Evolutionary conservation across 64 coral and sea anemone genomes (phyloP), one percentile per base, ranked within the genome.

Genomic region (Dendronephthya gigantea): DNA sequence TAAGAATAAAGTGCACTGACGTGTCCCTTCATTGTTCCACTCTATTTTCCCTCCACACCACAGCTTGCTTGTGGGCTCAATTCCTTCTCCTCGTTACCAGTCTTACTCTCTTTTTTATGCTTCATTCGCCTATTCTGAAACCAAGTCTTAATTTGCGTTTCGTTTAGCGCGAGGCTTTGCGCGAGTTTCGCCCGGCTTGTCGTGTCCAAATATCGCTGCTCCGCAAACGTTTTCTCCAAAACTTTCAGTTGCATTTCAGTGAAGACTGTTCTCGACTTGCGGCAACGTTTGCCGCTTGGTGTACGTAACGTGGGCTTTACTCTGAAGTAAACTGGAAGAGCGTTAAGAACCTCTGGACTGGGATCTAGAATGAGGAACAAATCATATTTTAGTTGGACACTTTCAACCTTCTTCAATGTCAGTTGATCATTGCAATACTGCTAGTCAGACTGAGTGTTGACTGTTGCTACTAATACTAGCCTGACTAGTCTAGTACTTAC

Each of bases 211-310:
- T 79, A 79, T 4, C 72, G 72, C 36, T 79, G 72, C 22, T 79
- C 72, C 9, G 27, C 6, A 22, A 79, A 79, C 25, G 28, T 79
- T 15, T 35, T 79, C 32, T 79, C 72, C 2, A 79, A 29, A 79
- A 79, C 72, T 79, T 79, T 79, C n/a, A 79, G 72, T 79, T 79
- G 72, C 72, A 79, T 79, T 34, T 79, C 72, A 0, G 72, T 37
- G 37, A 79, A 79, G 15, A 79, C 72, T 79, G 72, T 79, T 19
- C 72, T 79, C 22, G 72, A 79, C 72, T 79, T 79, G 2, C 72
- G 72, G 36, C 72, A 79, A 39, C 72, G 72, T 79, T 29, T 34
- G 36, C 72, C 72, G 72, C 72, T 79, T 13, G 72, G 72, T 19
- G 72, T 79, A 12, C 72, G 72, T 39, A 36, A 16, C 72, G 72